Base-by-base conservation (phyloP, 2,113 vertebrate species). In the Xenopus borealis region DNA sequence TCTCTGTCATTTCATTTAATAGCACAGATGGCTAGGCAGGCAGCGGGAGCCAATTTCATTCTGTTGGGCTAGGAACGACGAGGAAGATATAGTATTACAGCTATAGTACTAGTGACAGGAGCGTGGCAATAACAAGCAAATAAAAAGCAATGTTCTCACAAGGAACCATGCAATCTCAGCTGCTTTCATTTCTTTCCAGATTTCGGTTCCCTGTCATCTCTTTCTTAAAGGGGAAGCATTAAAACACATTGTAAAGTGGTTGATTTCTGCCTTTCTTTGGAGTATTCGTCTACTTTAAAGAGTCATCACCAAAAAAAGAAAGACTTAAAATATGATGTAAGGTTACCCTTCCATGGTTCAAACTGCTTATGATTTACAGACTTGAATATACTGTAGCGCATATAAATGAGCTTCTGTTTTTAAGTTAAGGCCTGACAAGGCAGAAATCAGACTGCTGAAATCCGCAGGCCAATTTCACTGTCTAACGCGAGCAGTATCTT, bases 1-100 rank as follows among this genome's bases (percentile, higher is more conserved):
- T 75, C 58, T 76, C 59, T 69, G 73, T 69, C 73, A 57, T 69
- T 76, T 76, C 58, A 76, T 76, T 69, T 76, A 76, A 76, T 76
- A 69, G 66, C 66, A 40, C 66, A 75, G 72, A 75, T 76, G 73
- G 66, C 47, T 58, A 30, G 73, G 73, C 73, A 52, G 73, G 20
- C 61, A 9, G 59, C 72, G 62, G 13, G 40, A 75, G 72, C 72
- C 72, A 75, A 75, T 75, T 69, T 69, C 66, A 50, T 67, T 75
- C 23, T 62, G 66, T 62, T 75, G 66, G 72, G 68, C 65, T 20
- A 69, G 57, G 53, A 74, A 61, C 53, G 65, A 68, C 44, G 57
- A 68, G 64, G 52, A 46, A 58, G 65, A 69, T 53, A 69, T 50
- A 62, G 65, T 75, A 62, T 75, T 69, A 69, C 72, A 50, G 57